Evolutionary conservation across 1,140 invertebrate genomes (phyloP), one percentile per base, ranked within the genome.

Genomic region (Medauroidea extradentata): DNA sequence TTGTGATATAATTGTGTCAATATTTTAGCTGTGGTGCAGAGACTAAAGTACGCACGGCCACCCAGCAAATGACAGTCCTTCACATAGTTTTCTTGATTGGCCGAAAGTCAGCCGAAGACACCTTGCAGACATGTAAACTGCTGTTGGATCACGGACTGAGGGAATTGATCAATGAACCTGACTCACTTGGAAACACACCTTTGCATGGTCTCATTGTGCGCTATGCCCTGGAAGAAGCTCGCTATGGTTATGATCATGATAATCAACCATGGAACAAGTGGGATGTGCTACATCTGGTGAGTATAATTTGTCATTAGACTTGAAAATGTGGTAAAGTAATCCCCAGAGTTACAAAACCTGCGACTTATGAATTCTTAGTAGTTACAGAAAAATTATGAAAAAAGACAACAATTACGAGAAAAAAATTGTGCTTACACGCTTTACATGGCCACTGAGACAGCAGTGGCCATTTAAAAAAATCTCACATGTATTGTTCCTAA

Each of bases 31-130:
- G 80, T 65, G 85, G 85, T n/a, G 85, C 85, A 8, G 80, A 84
- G 41, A 84, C 84, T 2, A 84, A 79, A 3, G 86, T 88, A 1
- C 71, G 83, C 23, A 89, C 86, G 1, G 82, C 83, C 54, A 89
- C 86, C 2, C 85, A 88, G 67, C 86, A 88, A 68, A 86, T 88
- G 84, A 88, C 85, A 2, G 75, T 85, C 13, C 67, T 88, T 11
- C 86, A 88, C 72, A 82, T 87, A 58, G 79, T 85, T 3, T 78
- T 85, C 43, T 72, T 85, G 50, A 78, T 81, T 16, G 83, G 82
- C 5, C 78, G 84, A 60, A 88, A 87, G 64, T 81, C 81, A 9
- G 85, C 86, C 0, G 85, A 87, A 63, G 85, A 87, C 65, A 87
- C 86, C 0, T 72, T 88, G 25, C 75, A 78, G 29, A 86, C 84